Conservation (phyloP, 2,113 vertebrate genomes). For the Burhinus oedicnemus region DNA sequence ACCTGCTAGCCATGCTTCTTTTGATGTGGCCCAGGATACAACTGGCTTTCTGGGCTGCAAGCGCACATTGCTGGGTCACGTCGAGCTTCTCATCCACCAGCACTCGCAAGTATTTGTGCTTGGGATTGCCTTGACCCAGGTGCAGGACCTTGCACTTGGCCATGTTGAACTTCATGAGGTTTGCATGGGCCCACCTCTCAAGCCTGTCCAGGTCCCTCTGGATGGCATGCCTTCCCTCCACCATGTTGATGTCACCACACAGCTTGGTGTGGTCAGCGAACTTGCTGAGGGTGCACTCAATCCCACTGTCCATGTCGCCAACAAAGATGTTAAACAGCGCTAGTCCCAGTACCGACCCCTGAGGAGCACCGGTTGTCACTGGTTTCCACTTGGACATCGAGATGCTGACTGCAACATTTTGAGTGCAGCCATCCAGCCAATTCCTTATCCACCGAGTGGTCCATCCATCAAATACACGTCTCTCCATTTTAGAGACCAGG, state of each 20-base stretch:
- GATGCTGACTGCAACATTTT: neutral
- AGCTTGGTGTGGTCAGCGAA: neutral
- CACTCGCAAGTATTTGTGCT: neutral
- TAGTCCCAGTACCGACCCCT: neutral
- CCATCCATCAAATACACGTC: neutral
- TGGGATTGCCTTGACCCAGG: neutral
- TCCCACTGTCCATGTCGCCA: neutral
- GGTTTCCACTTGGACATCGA: neutral
- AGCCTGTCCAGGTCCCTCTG: neutral
- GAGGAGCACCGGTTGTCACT: neutral
- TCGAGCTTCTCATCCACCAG: neutral
- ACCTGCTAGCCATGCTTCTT: no score
- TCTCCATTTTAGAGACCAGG: neutral
- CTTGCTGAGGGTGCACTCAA: neutral
- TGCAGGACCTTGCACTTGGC: neutral
- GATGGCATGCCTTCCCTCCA: neutral
- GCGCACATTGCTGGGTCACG: no score
- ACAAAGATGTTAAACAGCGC: neutral
- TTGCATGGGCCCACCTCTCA: neutral
- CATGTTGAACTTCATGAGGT: neutral
- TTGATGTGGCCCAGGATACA: no score
- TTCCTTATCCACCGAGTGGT: neutral
- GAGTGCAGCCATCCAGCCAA: neutral
- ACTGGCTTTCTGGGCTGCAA: no score
- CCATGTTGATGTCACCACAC: neutral